Percentiles rank a stretch among this genome's conserved stretches.
phyloP scores from a whole-genome alignment of 2,113 vertebrate species.

The Hucho hucho region DNA sequence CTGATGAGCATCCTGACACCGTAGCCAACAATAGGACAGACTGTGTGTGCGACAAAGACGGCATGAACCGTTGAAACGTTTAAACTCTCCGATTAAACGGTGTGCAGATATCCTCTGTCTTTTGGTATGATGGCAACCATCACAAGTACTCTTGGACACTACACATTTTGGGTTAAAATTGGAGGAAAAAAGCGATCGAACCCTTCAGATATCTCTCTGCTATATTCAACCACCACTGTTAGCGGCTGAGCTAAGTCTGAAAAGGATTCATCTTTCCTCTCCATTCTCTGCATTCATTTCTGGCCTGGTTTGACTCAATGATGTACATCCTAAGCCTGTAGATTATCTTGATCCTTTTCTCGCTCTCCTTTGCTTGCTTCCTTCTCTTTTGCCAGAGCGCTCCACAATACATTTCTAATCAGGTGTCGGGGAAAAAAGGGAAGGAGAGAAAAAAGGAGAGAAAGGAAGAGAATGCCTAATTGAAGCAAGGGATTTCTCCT shows the following conservation, averaged over 20 bases:
- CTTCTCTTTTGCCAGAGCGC: conserved; percentile 19
- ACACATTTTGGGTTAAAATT: background rate
- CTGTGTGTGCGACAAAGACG: background rate
- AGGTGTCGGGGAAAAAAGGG: conserved; percentile 31
- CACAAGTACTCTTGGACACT: too few species aligned
- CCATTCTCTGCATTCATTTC: conserved; percentile 4
- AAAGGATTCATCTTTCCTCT: conserved; percentile 17
- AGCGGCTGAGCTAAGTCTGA: conserved; percentile 19
- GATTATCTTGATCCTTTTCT: conserved; percentile 41
- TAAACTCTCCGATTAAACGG: too few species aligned
- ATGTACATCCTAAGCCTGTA: conserved; percentile 39
- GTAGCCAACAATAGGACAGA: conserved; percentile 4
- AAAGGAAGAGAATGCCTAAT: conserved; percentile 44
- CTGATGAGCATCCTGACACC: conserved; percentile 3
- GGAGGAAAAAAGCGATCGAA: background rate
- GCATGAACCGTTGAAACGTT: background rate
- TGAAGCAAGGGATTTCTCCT: conserved; percentile 50
- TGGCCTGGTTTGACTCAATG: conserved; percentile 40
- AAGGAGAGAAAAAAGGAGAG: conserved; percentile 20
- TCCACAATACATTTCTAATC: conserved; percentile 49
- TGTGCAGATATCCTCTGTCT: too few species aligned
- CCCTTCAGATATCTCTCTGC: background rate
- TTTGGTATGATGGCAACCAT: too few species aligned
- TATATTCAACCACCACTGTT: conserved; percentile 5
- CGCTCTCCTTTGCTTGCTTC: conserved; percentile 9